Percentiles rank a stretch among this genome's conserved stretches.
These are phyloP conservation scores for Apogon hyalosoma DNA, from an alignment of 2,797 vertebrate genomes.

Conservation along the genomic window DNA sequence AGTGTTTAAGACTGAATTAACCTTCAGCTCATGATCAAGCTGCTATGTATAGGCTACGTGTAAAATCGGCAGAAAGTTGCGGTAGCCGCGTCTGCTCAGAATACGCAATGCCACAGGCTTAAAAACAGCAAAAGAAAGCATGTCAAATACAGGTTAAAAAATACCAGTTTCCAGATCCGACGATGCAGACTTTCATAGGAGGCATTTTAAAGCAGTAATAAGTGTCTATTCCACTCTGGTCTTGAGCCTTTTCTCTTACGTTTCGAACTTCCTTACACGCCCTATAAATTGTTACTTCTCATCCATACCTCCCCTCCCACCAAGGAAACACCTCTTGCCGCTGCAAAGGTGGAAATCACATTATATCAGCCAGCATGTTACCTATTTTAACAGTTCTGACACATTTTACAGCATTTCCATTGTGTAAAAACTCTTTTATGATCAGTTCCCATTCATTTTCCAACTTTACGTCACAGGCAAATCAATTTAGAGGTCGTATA, in stretches of 20 bases:
- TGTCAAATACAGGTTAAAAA: slow-evolving; percentile 7
- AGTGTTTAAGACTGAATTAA: too few species aligned
- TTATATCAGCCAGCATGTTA: background rate
- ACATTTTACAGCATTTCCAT: background rate
- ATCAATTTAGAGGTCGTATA: fast-evolving
- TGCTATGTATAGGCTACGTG: too few species aligned
- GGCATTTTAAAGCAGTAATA: slow-evolving; percentile 60
- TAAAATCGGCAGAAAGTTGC: too few species aligned
- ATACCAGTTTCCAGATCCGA: slow-evolving; percentile 84
- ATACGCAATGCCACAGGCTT: too few species aligned
- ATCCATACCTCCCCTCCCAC: slow-evolving; percentile 32
- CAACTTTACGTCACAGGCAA: background rate
- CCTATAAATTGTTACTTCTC: slow-evolving; percentile 8
- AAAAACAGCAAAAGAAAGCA: background rate
- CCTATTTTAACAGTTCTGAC: background rate
- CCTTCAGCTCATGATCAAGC: too few species aligned
- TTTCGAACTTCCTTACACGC: slow-evolving; percentile 76
- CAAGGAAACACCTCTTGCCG: slow-evolving; percentile 19
- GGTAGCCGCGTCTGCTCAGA: background rate
- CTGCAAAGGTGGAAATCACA: background rate
- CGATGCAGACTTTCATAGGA: slow-evolving; percentile 83
- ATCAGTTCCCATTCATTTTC: background rate
- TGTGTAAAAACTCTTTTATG: too few species aligned
- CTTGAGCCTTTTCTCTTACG: background rate
- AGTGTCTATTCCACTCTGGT: background rate